Conservation (phyloP, 92 coral and sea anemone genomes). For the Nematostella vectensis region DNA sequence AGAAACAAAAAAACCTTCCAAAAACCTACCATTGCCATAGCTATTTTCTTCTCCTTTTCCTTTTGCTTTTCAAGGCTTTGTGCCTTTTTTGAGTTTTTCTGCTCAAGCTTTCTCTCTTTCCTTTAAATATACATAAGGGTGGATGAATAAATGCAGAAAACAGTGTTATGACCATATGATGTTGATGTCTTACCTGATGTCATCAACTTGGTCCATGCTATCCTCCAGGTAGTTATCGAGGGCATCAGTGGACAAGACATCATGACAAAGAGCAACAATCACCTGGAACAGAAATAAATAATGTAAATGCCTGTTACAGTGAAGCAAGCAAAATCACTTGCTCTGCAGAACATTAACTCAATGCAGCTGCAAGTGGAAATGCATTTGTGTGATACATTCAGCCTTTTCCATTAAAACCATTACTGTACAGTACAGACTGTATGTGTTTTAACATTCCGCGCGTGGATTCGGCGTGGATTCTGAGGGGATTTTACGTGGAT, state of each 20-base stretch:
- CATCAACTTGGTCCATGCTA: constrained; percentile 14
- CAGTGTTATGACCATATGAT: neutral
- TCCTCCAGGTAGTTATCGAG: constrained; percentile 41
- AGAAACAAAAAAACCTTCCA: too few species aligned
- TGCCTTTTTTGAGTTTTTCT: constrained; percentile 23
- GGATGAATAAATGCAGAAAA: too few species aligned
- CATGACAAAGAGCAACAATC: constrained; percentile 55
- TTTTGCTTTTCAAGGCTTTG: constrained; percentile 6
- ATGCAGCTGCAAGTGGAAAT: too few species aligned
- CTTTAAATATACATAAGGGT: constrained; percentile 2
- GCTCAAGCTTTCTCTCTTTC: constrained; percentile 29
- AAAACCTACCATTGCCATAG: too few species aligned
- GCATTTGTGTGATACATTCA: neutral
- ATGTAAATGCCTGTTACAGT: too few species aligned
- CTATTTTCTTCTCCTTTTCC: constrained; percentile 23
- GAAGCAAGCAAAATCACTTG: too few species aligned
- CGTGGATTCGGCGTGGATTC: too few species aligned
- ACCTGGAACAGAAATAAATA: constrained; percentile 20
- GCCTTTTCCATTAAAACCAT: too few species aligned
- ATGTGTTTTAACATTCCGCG: too few species aligned
- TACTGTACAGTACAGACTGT: too few species aligned
- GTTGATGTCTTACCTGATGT: constrained; percentile 28
- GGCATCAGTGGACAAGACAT: constrained; percentile 51
- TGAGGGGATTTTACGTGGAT: too few species aligned
- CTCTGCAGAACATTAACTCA: too few species aligned